phyloP scores from a whole-genome alignment of 2,113 vertebrate species.

The Melanerpes formicivorus region DNA sequence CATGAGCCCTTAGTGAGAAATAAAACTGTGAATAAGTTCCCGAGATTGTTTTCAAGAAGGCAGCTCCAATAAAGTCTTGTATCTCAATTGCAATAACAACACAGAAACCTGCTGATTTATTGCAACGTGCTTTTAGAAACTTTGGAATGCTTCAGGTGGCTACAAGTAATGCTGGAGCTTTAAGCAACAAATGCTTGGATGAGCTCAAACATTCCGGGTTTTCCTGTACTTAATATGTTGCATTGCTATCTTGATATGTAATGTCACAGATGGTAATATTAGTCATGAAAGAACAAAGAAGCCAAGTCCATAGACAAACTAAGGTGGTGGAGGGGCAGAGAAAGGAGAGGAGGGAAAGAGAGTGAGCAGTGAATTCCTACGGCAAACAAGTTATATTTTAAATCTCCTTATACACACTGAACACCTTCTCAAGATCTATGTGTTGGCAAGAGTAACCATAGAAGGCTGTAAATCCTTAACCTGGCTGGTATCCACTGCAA shows the following conservation, averaged over 20 bases:
- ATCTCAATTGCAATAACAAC: slow-evolving; percentile 21
- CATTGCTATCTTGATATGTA: slow-evolving; percentile 84
- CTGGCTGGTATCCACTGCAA: slow-evolving; percentile 71
- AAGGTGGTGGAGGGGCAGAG: slow-evolving; percentile 62
- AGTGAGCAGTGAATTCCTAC: slow-evolving; percentile 1
- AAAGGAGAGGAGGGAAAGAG: neutral
- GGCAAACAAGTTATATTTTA: slow-evolving; percentile 61
- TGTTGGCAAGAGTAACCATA: slow-evolving; percentile 54
- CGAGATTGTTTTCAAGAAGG: neutral
- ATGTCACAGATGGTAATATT: slow-evolving; percentile 87
- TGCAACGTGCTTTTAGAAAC: slow-evolving; percentile 40
- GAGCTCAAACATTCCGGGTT: slow-evolving; percentile 74
- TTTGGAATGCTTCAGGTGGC: slow-evolving; percentile 72
- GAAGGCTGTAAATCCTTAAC: slow-evolving; percentile 68
- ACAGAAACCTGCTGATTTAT: slow-evolving; percentile 55
- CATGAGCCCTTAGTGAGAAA: neutral
- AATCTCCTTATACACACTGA: slow-evolving; percentile 52
- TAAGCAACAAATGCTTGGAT: slow-evolving; percentile 75
- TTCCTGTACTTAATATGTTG: slow-evolving; percentile 81
- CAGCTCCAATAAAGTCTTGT: neutral
- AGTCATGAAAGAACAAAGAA: slow-evolving; percentile 85
- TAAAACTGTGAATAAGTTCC: neutral
- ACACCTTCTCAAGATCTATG: slow-evolving; percentile 65
- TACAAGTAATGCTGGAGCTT: slow-evolving; percentile 65
- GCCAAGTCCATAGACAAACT: slow-evolving; percentile 78